Conservation (phyloP, 2,797 vertebrate genomes). For the Danio albolineatus region DNA sequence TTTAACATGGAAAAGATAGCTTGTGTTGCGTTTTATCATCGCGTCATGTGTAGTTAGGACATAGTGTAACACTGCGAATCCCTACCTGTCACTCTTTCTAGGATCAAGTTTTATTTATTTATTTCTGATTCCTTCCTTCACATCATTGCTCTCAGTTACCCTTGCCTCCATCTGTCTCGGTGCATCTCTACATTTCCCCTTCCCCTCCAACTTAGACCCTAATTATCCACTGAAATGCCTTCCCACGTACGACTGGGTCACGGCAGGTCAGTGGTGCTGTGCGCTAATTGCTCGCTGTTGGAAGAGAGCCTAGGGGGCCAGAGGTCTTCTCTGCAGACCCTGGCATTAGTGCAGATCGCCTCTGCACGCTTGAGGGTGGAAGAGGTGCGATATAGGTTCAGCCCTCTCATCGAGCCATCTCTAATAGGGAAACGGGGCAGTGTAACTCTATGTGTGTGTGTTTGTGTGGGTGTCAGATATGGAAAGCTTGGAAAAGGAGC, state of each 20-base stretch:
- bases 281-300: slow-evolving; percentile 78
- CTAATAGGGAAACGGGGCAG: slow-evolving; percentile 41
- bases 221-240: slow-evolving; percentile 72
- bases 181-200: slow-evolving; percentile 52
- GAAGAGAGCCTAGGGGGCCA: slow-evolving; percentile 64
- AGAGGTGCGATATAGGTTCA: slow-evolving; percentile 49
- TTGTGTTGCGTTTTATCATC: too few relatives aligned
- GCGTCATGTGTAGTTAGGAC: too few relatives aligned
- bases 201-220: slow-evolving; percentile 75
- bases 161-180: slow-evolving; percentile 46
- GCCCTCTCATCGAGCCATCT: slow-evolving; percentile 30
- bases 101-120: not conserved
- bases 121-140: not conserved
- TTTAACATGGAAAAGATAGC: too few relatives aligned
- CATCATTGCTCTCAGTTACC: slow-evolving; percentile 21
- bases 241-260: slow-evolving; percentile 70
- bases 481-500: not conserved
- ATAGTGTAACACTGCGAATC: not conserved
- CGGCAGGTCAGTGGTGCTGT: slow-evolving; percentile 71
- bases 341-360: slow-evolving; percentile 53
- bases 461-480: slow-evolving; percentile 54
- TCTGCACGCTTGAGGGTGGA: slow-evolving; percentile 44
- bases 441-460: slow-evolving; percentile 61
- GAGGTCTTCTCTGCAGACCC: slow-evolving; percentile 56
- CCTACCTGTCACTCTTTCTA: slow-evolving; percentile 10